Conservation (phyloP, 2,888 invertebrate genomes). For the Coenonympha glycerion region DNA sequence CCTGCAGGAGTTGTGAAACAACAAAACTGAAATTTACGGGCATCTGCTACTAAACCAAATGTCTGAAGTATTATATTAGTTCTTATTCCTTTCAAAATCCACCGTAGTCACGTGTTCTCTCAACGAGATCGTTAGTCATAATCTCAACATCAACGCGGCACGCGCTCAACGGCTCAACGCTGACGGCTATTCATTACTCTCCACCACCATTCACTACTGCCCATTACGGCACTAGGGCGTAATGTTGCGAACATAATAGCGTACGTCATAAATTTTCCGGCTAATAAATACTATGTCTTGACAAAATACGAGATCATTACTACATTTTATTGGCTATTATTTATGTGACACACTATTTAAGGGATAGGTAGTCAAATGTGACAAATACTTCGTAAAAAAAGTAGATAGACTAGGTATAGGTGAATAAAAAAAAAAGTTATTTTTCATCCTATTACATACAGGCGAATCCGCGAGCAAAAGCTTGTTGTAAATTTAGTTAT, state of each 20-base stretch:
- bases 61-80: too few species aligned
- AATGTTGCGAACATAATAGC: constrained; percentile 4
- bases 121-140: neutral
- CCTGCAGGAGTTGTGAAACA: too few species aligned
- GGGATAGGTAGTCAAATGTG: neutral
- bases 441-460: too few species aligned
- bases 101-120: neutral
- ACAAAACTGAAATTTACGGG: too few species aligned
- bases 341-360: neutral
- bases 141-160: constrained; percentile 15
- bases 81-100: neutral
- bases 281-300: constrained; percentile 18
- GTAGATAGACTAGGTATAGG: too few species aligned
- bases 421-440: too few species aligned
- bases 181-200: constrained; percentile 18
- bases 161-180: constrained; percentile 3
- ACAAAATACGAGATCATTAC: constrained; percentile 1
- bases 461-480: too few species aligned
- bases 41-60: too few species aligned
- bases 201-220: constrained; percentile 14
- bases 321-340: neutral
- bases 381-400: neutral
- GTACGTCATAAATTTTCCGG: constrained; percentile 13
- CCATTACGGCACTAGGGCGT: constrained; percentile 11
- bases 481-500: too few species aligned